Evolutionary conservation across 2,888 invertebrate species (phyloP).

Genomic region (Criorhina ranunculi): DNA sequence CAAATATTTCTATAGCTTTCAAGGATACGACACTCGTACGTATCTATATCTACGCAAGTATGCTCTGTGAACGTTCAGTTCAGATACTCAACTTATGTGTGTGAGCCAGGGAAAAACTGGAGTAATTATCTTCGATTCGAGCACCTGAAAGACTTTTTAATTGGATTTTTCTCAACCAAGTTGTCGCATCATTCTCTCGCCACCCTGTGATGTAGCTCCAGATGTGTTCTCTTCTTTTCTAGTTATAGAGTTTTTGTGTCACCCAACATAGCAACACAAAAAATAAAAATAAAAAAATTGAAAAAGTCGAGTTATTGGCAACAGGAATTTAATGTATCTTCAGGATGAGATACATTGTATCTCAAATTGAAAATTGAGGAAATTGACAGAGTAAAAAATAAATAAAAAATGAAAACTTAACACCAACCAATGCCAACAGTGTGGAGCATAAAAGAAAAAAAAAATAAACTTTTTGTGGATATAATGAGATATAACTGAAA

Average conservation of each 20-base stretch:
- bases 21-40: neutral
- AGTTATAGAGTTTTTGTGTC: slow-evolving; percentile 29
- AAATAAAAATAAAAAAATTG: slow-evolving; percentile 33
- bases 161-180: slow-evolving; percentile 77
- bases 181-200: slow-evolving; percentile 66
- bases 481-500: slow-evolving; percentile 48
- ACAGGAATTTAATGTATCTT: slow-evolving; percentile 62
- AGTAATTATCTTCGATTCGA: slow-evolving; percentile 78
- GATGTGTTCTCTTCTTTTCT: neutral
- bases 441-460: neutral
- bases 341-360: slow-evolving; percentile 53
- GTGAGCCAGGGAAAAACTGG: slow-evolving; percentile 59
- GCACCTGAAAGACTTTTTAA: slow-evolving; percentile 78
- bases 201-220: neutral
- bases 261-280: slow-evolving; percentile 37
- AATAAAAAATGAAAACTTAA: slow-evolving; percentile 7
- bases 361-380: slow-evolving; percentile 63
- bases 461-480: slow-evolving; percentile 26
- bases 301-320: slow-evolving; percentile 53
- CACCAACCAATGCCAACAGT: slow-evolving; percentile 6
- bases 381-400: slow-evolving; percentile 41
- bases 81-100: slow-evolving; percentile 36
- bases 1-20: slow-evolving; percentile 33
- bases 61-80: slow-evolving; percentile 13
- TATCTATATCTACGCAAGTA: neutral